phyloP scores from a whole-genome alignment of 2,888 invertebrate species.

The Ditylenchus weischeri region DNA sequence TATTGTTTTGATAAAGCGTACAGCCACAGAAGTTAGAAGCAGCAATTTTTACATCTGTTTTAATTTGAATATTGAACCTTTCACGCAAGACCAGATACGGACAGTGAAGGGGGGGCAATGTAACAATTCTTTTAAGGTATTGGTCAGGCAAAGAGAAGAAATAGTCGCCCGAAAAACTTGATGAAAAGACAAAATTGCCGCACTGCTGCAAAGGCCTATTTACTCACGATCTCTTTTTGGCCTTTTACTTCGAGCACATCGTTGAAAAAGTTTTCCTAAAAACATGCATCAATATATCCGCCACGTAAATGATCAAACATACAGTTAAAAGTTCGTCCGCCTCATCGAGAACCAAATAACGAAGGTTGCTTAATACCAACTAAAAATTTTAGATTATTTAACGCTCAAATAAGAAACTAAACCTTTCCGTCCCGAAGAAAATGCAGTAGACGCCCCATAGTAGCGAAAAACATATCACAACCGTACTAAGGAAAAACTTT shows the following conservation, averaged over 20 bases:
- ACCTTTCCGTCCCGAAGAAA: conserved; percentile 9
- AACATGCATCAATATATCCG: not conserved
- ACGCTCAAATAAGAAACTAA: not conserved
- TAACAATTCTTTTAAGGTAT: too few relatives aligned
- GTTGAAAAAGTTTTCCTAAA: not conserved
- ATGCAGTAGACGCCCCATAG: not conserved
- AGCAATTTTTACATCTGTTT: too few relatives aligned
- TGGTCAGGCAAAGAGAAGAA: too few relatives aligned
- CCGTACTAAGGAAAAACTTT: not conserved
- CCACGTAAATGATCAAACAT: not conserved
- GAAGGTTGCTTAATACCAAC: conserved; percentile 17
- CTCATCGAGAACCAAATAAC: conserved; percentile 24
- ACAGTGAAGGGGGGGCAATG: too few relatives aligned
- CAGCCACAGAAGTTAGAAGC: too few relatives aligned
- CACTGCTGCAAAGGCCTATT: not conserved
- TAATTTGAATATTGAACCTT: too few relatives aligned
- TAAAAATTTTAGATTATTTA: conserved; percentile 2
- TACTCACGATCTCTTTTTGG: not conserved
- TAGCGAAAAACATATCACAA: not conserved
- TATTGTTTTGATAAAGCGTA: too few relatives aligned
- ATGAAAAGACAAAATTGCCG: not conserved
- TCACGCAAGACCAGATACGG: too few relatives aligned
- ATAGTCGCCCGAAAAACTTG: too few relatives aligned
- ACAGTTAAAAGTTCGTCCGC: conserved; percentile 22
- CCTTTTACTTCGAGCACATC: not conserved